Base-by-base conservation (phyloP, 2,797 vertebrate genomes). In the Morelia viridis region DNA sequence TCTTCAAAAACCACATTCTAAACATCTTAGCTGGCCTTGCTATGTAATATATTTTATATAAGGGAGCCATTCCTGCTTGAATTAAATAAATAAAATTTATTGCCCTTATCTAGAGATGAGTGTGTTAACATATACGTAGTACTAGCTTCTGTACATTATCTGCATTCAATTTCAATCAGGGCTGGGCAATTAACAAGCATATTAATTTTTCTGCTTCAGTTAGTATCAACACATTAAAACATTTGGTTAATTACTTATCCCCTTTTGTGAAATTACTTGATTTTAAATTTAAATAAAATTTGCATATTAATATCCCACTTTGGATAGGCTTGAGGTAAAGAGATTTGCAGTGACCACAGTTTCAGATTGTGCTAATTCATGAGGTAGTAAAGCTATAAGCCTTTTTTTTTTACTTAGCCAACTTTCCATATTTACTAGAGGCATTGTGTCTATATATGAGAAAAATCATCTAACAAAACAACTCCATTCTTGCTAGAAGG, bases 251-350 rank as follows among this genome's bases (percentile, higher is more conserved):
- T 58, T 19, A 31, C 5, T 85, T 57, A 15, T 61, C 85, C 41
- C 26, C 26, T 26, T 46, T 89, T 10, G 35, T 57, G 24, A 22
- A 15, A 35, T 15, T 58, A 7, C 17, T 76, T 76, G 28, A 5
- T 91, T 71, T 91, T 31, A 28, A 71, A 91, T 85, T 71, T 71
- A 80, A 60, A 90, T 50, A 50, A 46, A 53, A 11, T 88, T 12
- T 56, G 57, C 4, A 26, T 62, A 41, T 88, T 64, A 53, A 53
- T 53, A 53, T 53, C 50, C 50, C 50, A 53, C 50, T 53, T 53
- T 53, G 50, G 50, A 8, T 53, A 53, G 50, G 15, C 58, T 60
- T 60, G 58, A 60, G 58, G 15, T 60, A 60, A 60, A 60, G 58
- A 60, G 15, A 60, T 60, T 60, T 64, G 24, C 26, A 64, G 11